phyloP scores from a whole-genome alignment of 2,797 vertebrate species.

The Cirrhinus molitorella region DNA sequence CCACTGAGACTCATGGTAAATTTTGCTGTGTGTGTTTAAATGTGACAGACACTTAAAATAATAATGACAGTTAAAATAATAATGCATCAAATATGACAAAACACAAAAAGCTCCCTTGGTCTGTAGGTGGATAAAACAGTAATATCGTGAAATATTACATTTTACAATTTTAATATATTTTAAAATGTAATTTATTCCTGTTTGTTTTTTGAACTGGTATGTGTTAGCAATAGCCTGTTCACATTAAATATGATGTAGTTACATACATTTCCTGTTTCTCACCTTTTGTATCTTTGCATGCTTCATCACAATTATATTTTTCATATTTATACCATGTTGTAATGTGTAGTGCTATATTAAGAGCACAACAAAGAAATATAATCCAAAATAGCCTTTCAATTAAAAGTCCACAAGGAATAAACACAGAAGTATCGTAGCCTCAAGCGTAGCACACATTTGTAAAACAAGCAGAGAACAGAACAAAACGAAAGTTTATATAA shows the following conservation, averaged over 20 bases:
- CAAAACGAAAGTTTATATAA: no score
- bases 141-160: neutral
- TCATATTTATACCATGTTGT: neutral
- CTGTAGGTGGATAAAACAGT: neutral
- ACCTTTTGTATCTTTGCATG: neutral
- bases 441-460: no score
- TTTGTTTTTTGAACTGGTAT: neutral
- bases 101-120: neutral
- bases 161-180: no score
- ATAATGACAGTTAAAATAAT: neutral
- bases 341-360: no score
- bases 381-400: no score
- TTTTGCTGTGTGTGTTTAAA: conserved; percentile 57
- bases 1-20: conserved; percentile 97
- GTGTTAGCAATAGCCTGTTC: neutral
- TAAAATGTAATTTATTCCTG: neutral
- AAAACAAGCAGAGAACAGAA: no score
- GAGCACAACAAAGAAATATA: no score
- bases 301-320: neutral
- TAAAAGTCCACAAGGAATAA: no score
- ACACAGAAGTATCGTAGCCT: no score
- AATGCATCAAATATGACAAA: neutral
- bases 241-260: neutral
- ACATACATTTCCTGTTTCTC: neutral
- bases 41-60: neutral